A percentile compares a stretch with the other conserved stretches of the same genome.
These are phyloP conservation scores for Chelon auratus DNA, from an alignment of 2,797 vertebrate genomes.

Conservation along the genomic window DNA sequence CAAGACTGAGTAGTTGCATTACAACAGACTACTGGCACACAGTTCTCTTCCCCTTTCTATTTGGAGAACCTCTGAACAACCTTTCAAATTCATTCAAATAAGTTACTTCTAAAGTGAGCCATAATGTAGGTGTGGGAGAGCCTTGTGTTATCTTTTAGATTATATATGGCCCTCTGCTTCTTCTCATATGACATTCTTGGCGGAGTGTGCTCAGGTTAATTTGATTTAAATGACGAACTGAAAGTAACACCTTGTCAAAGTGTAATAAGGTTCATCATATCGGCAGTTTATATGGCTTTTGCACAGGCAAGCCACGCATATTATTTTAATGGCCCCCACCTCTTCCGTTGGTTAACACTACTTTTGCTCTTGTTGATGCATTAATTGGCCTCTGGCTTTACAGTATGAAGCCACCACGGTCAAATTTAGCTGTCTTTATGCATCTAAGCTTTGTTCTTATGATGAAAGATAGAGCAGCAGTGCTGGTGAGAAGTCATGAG, in stretches of 20 bases:
- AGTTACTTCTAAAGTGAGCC: background rate
- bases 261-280: slow-evolving; percentile 32
- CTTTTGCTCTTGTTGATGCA: slow-evolving; percentile 5
- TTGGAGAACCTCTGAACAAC: slow-evolving; percentile 29
- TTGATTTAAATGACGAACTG: slow-evolving; percentile 23
- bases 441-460: slow-evolving; percentile 28
- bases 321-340: background rate
- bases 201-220: background rate
- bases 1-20: slow-evolving; percentile 30
- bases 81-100: slow-evolving; percentile 8
- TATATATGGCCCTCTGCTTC: background rate
- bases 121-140: slow-evolving; percentile 2
- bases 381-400: slow-evolving; percentile 5
- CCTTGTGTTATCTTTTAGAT: background rate
- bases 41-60: slow-evolving; percentile 51
- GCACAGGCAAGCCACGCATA: background rate
- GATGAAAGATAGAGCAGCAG: slow-evolving; percentile 45
- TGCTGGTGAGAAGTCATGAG: slow-evolving; percentile 50
- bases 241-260: slow-evolving; percentile 30
- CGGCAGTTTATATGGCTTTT: background rate
- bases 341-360: slow-evolving; percentile 1
- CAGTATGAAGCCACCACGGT: slow-evolving; percentile 3
- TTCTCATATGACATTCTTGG: background rate
- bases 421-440: slow-evolving; percentile 10
- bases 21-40: slow-evolving; percentile 38